These are phyloP conservation scores for Helicoverpa assulta DNA, from an alignment of 2,888 invertebrate genomes.

Conservation along the genomic window DNA sequence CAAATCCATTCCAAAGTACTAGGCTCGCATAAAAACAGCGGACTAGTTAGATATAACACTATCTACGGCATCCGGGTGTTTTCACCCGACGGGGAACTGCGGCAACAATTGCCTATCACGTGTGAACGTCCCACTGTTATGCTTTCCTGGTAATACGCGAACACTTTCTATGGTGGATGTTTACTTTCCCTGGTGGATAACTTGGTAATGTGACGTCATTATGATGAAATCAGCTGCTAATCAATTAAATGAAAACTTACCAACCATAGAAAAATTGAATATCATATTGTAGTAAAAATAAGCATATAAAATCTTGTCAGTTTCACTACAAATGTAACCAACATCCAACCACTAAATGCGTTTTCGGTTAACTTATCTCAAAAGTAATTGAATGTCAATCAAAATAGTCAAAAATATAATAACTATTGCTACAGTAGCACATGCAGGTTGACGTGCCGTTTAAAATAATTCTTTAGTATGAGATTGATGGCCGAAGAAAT, in stretches of 20 bases:
- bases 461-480: neutral
- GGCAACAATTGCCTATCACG: constrained; percentile 79
- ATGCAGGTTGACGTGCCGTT: constrained; percentile 1
- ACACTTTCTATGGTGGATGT: constrained; percentile 74
- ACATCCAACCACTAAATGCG: no score
- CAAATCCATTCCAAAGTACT: constrained; percentile 64
- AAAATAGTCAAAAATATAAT: constrained; percentile 11
- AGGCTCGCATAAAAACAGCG: constrained; percentile 70
- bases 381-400: constrained; percentile 32
- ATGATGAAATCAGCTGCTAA: constrained; percentile 15
- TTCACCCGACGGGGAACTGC: constrained; percentile 79
- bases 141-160: constrained; percentile 78
- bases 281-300: no score
- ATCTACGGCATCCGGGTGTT: constrained; percentile 83
- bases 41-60: constrained; percentile 79
- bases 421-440: neutral
- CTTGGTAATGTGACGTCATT: constrained; percentile 41
- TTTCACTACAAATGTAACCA: no score
- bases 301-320: neutral
- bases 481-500: constrained; percentile 12
- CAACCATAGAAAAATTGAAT: neutral
- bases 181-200: constrained; percentile 58
- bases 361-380: neutral
- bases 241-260: neutral
- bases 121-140: constrained; percentile 79